Conservation (phyloP, 1,140 invertebrate genomes). For the Triops cancriformis region DNA sequence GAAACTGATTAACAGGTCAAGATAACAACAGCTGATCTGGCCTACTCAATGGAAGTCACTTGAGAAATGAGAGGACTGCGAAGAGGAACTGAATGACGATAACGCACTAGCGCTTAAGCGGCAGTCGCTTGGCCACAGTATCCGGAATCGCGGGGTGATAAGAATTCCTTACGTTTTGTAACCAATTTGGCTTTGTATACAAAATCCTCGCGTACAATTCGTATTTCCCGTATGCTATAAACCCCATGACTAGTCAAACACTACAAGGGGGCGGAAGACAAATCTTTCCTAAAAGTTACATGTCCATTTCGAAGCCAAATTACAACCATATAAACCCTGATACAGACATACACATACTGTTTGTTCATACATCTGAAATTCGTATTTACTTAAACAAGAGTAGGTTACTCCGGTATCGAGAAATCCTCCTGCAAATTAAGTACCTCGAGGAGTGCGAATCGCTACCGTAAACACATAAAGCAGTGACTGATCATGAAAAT, state of each 20-base stretch:
- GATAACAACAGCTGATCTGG: neutral
- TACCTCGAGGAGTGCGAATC: neutral
- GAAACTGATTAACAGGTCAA: neutral
- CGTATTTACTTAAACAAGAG: neutral
- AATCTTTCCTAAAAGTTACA: neutral
- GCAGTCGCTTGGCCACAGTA: neutral
- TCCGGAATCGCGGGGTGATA: neutral
- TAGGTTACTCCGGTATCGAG: neutral
- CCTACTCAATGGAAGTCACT: neutral
- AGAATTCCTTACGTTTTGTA: neutral
- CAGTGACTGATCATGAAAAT: constrained; percentile 55
- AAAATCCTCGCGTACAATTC: neutral
- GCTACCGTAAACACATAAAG: constrained; percentile 41
- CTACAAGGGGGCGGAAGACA: neutral
- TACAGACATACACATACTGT: neutral
- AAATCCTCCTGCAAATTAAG: neutral
- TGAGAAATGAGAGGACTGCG: neutral
- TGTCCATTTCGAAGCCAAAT: neutral
- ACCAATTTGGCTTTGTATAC: neutral
- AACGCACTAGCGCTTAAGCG: neutral
- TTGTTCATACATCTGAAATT: constrained; percentile 1
- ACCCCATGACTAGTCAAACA: neutral
- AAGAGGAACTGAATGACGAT: neutral
- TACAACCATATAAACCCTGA: neutral
- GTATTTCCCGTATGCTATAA: neutral